phyloP scores from a whole-genome alignment of 2,797 vertebrate species.

The Ctenochaetus hawaiiensis region DNA sequence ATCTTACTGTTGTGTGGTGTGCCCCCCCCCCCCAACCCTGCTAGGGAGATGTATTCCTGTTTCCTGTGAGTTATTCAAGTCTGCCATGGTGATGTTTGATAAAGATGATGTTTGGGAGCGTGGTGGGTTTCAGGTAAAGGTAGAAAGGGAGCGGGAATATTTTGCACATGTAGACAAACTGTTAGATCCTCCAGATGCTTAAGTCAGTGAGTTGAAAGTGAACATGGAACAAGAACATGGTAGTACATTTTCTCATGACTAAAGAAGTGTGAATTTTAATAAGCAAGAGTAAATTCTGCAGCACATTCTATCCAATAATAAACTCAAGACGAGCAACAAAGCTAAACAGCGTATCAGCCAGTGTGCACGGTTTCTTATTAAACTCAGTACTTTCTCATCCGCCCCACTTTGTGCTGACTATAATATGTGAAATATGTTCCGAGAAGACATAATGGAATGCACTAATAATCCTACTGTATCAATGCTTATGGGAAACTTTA shows the following conservation, averaged over 20 bases:
- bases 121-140: slow-evolving; percentile 60
- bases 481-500: background rate
- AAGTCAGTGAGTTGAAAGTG: slow-evolving; percentile 56
- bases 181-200: slow-evolving; percentile 60
- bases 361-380: slow-evolving; percentile 7
- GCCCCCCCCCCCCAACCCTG: background rate
- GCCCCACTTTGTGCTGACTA: background rate
- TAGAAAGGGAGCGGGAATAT: slow-evolving; percentile 50
- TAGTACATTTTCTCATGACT: slow-evolving; percentile 48
- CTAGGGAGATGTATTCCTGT: slow-evolving; percentile 65
- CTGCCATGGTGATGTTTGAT: slow-evolving; percentile 68
- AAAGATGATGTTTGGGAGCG: slow-evolving; percentile 68
- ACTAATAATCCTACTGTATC: background rate
- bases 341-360: background rate
- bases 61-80: slow-evolving; percentile 75
- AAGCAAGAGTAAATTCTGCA: slow-evolving; percentile 33
- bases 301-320: slow-evolving; percentile 1
- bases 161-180: slow-evolving; percentile 58
- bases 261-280: slow-evolving; percentile 44
- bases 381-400: background rate
- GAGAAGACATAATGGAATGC: background rate
- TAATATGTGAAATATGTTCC: background rate
- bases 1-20: slow-evolving; percentile 66
- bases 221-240: slow-evolving; percentile 59
- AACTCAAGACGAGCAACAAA: slow-evolving; percentile 13